Conservation (phyloP, 2,888 invertebrate species). For the Xestia rhomboidea region DNA sequence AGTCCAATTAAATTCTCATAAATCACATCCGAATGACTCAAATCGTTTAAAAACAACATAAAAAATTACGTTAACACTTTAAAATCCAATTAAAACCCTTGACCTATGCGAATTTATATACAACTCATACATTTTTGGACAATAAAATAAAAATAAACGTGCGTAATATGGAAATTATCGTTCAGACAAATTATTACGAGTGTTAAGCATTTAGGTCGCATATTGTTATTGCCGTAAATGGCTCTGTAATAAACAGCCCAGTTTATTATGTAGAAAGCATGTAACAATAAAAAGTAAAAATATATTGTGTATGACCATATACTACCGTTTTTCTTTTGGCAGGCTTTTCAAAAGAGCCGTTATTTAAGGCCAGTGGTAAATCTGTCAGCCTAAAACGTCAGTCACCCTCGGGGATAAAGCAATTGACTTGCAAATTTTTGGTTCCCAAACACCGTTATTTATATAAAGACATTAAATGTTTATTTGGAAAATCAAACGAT, state of each 20-base stretch:
- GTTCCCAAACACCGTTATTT: slow-evolving; percentile 22
- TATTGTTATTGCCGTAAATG: slow-evolving; percentile 47
- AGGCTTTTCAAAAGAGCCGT: neutral
- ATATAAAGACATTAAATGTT: slow-evolving; percentile 22
- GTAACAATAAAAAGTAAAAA: slow-evolving; percentile 29
- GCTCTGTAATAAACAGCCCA: slow-evolving; percentile 36
- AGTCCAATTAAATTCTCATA: slow-evolving; percentile 22
- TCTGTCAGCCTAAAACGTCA: neutral
- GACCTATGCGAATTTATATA: slow-evolving; percentile 52
- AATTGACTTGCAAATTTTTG: slow-evolving; percentile 31
- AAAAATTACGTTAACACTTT: slow-evolving; percentile 32
- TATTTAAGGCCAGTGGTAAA: neutral
- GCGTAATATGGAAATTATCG: slow-evolving; percentile 48
- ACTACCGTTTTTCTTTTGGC: neutral
- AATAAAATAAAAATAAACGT: slow-evolving; percentile 53
- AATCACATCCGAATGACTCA: slow-evolving; percentile 33
- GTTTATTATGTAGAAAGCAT: slow-evolving; percentile 52
- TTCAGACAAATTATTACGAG: slow-evolving; percentile 52
- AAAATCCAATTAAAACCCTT: slow-evolving; percentile 59
- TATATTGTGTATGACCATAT: slow-evolving; percentile 3
- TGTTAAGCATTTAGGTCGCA: slow-evolving; percentile 52
- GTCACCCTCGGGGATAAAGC: neutral
- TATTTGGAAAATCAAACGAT: slow-evolving; percentile 41
- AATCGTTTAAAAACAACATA: slow-evolving; percentile 19
- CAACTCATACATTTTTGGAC: slow-evolving; percentile 35